These are phyloP conservation scores for Sclerurus mexicanus DNA, from an alignment of 2,113 vertebrate species.

Conservation along the genomic window DNA sequence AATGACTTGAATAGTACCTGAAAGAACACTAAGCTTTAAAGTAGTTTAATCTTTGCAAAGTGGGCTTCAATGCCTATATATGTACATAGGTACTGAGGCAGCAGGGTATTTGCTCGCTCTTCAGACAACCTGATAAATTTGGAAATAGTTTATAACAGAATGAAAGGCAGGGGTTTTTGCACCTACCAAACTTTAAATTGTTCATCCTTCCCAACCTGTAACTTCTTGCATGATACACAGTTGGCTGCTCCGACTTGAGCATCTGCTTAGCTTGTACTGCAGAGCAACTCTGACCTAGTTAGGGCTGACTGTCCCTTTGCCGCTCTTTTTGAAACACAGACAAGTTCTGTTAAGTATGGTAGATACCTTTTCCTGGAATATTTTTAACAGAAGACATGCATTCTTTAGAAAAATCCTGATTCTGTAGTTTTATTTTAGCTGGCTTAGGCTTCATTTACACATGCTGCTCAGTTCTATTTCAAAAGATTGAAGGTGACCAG, in stretches of 20 bases:
- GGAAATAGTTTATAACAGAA: neutral
- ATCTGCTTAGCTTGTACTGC: neutral
- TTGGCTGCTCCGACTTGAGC: neutral
- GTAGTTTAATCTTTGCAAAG: neutral
- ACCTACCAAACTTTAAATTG: neutral
- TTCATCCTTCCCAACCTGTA: neutral
- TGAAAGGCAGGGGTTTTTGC: neutral
- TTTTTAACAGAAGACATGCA: neutral
- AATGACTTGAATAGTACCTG: neutral
- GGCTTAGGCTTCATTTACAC: conserved; percentile 10
- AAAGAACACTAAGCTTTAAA: conserved; percentile 16
- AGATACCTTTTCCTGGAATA: neutral
- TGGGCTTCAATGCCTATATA: neutral
- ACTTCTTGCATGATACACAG: neutral
- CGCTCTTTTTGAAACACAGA: neutral
- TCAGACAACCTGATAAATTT: neutral
- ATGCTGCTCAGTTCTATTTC: neutral
- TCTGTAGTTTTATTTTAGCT: neutral
- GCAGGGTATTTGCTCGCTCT: neutral
- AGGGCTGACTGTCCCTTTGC: neutral
- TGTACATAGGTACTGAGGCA: neutral
- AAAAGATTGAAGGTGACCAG: neutral
- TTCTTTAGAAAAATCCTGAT: neutral
- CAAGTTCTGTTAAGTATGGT: neutral
- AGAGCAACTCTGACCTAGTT: neutral